Conservation (phyloP, 2,113 vertebrate species). For the Megaceryle torquata region DNA sequence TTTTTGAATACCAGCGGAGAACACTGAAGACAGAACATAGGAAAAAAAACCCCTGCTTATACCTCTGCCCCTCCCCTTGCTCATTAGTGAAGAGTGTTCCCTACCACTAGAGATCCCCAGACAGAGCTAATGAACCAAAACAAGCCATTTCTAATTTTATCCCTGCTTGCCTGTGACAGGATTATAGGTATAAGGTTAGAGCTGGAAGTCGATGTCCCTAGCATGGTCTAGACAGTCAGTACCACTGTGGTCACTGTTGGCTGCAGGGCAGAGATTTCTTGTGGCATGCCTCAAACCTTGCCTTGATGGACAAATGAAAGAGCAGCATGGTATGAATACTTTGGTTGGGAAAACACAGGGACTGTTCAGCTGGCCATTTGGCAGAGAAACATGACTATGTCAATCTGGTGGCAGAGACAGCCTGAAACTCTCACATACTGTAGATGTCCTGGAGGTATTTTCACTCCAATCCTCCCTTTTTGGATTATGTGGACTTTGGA, state of each 20-base stretch:
- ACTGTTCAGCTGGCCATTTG: background rate
- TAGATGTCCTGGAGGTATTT: background rate
- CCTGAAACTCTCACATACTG: rapidly evolving
- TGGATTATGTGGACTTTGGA: background rate
- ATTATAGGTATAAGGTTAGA: background rate
- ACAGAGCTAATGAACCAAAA: background rate
- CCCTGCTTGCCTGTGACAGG: background rate
- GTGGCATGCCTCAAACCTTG: background rate
- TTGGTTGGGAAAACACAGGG: background rate
- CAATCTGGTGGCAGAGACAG: background rate
- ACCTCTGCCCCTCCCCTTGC: background rate
- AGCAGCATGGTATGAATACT: rapidly evolving
- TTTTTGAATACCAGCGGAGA: background rate
- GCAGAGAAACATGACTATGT: rapidly evolving
- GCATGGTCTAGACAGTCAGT: background rate
- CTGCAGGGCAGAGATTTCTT: background rate
- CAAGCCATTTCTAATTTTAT: background rate
- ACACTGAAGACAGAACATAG: background rate
- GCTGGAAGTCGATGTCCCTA: background rate
- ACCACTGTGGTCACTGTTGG: background rate
- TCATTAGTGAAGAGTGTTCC: background rate
- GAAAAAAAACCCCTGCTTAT: background rate
- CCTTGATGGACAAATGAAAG: rapidly evolving
- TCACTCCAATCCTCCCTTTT: background rate
- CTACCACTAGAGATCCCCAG: background rate